These are phyloP conservation scores for Spilosoma lubricipeda DNA, from an alignment of 2,888 invertebrate species.

Conservation along the genomic window DNA sequence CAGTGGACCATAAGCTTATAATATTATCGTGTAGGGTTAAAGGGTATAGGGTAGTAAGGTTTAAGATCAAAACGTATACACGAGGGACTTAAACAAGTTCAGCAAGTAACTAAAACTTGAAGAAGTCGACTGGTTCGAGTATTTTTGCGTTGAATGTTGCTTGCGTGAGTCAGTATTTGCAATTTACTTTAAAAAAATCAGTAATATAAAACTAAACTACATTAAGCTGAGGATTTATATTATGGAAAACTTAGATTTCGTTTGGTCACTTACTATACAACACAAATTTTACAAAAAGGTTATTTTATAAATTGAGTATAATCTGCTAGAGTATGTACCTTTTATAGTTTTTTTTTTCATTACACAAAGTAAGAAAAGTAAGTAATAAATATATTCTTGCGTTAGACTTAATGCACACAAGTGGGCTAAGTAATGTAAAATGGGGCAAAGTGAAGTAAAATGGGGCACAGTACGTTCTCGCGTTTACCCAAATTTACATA, in stretches of 20 bases:
- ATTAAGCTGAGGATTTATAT: not conserved
- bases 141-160: not conserved
- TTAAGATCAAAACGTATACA: not conserved
- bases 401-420: constrained; percentile 15
- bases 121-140: not conserved
- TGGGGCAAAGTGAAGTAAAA: constrained; percentile 12
- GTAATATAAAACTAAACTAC: not conserved
- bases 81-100: not conserved
- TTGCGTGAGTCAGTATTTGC: not conserved
- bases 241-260: not conserved
- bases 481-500: constrained; percentile 54
- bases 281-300: constrained; percentile 6
- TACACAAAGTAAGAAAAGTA: constrained; percentile 27
- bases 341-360: constrained; percentile 28
- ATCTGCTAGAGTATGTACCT: not conserved
- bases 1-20: too few relatives aligned
- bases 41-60: too few relatives aligned
- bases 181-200: not conserved
- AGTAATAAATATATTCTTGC: constrained; percentile 29
- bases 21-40: too few relatives aligned
- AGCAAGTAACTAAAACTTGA: not conserved
- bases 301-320: not conserved
- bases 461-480: constrained; percentile 46
- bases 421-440: constrained; percentile 12
- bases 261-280: constrained; percentile 2